A percentile compares a stretch with the other conserved stretches of the same genome.
Conservation (phyloP, 1,140 invertebrate species). For the Drosophila lacertosa region DNA sequence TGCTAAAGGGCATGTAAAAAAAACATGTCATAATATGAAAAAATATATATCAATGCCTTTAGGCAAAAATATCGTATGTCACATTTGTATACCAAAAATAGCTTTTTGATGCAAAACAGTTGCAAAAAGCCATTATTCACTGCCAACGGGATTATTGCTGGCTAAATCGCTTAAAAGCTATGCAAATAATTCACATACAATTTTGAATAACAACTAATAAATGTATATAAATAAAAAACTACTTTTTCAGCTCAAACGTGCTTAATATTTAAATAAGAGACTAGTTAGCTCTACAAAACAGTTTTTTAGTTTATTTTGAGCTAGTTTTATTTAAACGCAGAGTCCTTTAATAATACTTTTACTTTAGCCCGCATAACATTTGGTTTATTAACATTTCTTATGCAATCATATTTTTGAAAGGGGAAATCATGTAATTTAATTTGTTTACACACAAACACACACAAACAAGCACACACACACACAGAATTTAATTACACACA, state of each 20-base stretch:
- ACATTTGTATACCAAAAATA: neutral
- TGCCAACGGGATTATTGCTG: neutral
- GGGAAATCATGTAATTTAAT: conserved; percentile 6
- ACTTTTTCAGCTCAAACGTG: too few species aligned
- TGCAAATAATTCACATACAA: neutral
- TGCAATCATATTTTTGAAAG: neutral
- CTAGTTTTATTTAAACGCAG: too few species aligned
- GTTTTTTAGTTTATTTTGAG: too few species aligned
- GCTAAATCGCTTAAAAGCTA: too few species aligned
- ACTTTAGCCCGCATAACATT: too few species aligned
- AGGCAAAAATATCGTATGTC: neutral
- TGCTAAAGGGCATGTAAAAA: too few species aligned
- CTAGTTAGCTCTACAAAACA: too few species aligned
- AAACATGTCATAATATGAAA: neutral
- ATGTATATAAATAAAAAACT: too few species aligned
- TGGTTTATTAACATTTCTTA: neutral
- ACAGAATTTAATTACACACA: neutral
- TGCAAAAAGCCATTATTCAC: neutral
- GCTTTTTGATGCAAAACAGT: conserved; percentile 2
- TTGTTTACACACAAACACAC: neutral
- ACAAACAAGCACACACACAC: neutral
- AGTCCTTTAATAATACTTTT: too few species aligned
- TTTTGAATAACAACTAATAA: neutral
- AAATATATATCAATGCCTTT: neutral
- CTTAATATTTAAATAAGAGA: too few species aligned